Evolutionary conservation across 2,888 invertebrate species (phyloP).

Genomic region (Diadegma fenestrale): DNA sequence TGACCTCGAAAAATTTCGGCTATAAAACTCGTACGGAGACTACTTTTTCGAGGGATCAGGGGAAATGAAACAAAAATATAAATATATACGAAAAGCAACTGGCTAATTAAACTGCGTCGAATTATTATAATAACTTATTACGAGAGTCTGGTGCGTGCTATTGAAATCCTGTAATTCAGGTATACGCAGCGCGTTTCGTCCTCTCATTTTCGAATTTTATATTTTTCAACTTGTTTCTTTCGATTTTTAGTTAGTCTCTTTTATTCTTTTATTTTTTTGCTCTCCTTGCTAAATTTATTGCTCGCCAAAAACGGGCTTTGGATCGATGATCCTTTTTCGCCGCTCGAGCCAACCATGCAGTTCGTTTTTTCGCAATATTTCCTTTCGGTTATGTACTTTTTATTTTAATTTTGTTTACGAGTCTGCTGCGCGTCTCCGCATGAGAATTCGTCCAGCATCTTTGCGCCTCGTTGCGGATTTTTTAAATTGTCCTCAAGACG

Average conservation of each 20-base stretch:
- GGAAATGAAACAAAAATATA: constrained; percentile 3
- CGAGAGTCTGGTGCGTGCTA: constrained; percentile 33
- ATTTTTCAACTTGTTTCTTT: neutral
- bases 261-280: constrained; percentile 14
- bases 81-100: constrained; percentile 30
- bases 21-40: constrained; percentile 55
- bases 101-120: constrained; percentile 53
- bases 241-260: neutral
- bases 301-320: constrained; percentile 20
- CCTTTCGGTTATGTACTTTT: neutral
- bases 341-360: constrained; percentile 43
- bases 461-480: constrained; percentile 4
- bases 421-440: constrained; percentile 21
- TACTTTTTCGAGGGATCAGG: constrained; percentile 4
- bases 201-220: neutral
- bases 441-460: constrained; percentile 10
- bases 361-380: constrained; percentile 20
- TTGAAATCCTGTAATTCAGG: constrained; percentile 61
- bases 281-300: constrained; percentile 49
- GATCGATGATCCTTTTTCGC: constrained; percentile 59
- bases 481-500: constrained; percentile 21
- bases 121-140: constrained; percentile 51
- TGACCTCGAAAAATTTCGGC: constrained; percentile 59
- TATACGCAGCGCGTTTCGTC: constrained; percentile 31
- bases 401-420: constrained; percentile 20